Conservation (phyloP, 2,113 vertebrate genomes). For the Pteronura brasiliensis region DNA sequence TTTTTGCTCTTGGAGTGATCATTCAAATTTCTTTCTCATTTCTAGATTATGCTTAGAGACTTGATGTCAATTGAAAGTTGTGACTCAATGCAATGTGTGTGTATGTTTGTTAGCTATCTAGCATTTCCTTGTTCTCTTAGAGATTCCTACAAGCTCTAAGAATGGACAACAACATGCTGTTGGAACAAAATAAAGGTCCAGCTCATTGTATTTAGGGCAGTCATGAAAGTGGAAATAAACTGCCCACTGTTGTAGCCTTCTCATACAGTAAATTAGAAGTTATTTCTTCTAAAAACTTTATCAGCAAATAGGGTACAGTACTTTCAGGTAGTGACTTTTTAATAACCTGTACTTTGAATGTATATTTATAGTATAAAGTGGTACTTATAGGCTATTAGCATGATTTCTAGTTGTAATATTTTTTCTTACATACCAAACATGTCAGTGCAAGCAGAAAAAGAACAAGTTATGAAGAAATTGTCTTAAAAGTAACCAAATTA, state of each 20-base stretch:
- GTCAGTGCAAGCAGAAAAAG: not conserved
- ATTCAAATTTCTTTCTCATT: not conserved
- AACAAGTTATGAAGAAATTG: not conserved
- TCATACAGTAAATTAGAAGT: not conserved
- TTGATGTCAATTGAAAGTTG: not conserved
- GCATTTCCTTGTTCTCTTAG: not conserved
- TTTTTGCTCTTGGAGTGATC: not conserved
- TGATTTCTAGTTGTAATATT: not conserved
- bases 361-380: not conserved
- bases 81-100: not conserved
- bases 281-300: not conserved
- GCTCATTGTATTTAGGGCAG: not conserved
- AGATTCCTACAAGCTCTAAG: not conserved
- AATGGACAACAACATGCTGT: not conserved
- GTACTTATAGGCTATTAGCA: not conserved
- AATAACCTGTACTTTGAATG: not conserved
- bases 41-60: not conserved
- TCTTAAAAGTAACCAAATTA: not conserved
- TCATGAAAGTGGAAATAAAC: not conserved
- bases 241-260: not conserved
- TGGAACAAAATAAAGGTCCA: not conserved
- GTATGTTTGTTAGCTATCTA: not conserved
- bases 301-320: not conserved
- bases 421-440: not conserved
- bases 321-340: not conserved